Evolutionary conservation across 2,113 vertebrate genomes (phyloP), one percentile per base, ranked within the genome.

Genomic region (Perca flavescens): DNA sequence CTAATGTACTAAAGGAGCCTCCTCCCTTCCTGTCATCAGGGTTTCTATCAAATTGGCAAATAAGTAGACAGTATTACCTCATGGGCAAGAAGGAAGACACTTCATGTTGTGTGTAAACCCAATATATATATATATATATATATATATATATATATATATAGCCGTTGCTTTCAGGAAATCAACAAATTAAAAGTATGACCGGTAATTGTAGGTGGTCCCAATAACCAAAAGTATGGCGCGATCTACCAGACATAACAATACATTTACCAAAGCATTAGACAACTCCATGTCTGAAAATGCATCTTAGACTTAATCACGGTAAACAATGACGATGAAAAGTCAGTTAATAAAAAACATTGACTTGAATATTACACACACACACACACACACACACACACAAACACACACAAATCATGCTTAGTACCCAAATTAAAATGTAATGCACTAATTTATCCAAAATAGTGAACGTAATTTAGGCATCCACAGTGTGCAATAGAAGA

Each of bases 1-100:
- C 90, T 92, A 94, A 92, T 94, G 94, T 95, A 95, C 91, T 85
- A 90, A 92, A 93, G 93, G 81, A 92, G 91, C 90, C 88, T 92
- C 92, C 94, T 88, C 90, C 93, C 88, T 80, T 90, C 86, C 93
- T 91, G 92, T 95, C 92, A 84, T 95, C 94, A 81, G 94, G 87
- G 94, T 93, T 94, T 95, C 92, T 94, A 92, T 94, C 88, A 93
- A 96, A 96, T 94, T 94, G 93, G 92, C 91, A 95, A 97, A 96
- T 93, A 96, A 96, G 91, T 89, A 92, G 90, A 86, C 54, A 88
- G 86, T 88, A 85, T 90, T 91, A 89, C 80, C 81, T 87, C 71
- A 85, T 89, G 62, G 77, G 68, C 81, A 89, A 50, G 47, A 64
- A 73, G 66, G 65, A 85, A 76, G 62, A 77, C 75, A 64, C 56